A percentile compares a stretch with the other conserved stretches of the same genome.
Evolutionary conservation across 2,888 invertebrate species (phyloP).

Genomic region (Sussaba pulchella): DNA sequence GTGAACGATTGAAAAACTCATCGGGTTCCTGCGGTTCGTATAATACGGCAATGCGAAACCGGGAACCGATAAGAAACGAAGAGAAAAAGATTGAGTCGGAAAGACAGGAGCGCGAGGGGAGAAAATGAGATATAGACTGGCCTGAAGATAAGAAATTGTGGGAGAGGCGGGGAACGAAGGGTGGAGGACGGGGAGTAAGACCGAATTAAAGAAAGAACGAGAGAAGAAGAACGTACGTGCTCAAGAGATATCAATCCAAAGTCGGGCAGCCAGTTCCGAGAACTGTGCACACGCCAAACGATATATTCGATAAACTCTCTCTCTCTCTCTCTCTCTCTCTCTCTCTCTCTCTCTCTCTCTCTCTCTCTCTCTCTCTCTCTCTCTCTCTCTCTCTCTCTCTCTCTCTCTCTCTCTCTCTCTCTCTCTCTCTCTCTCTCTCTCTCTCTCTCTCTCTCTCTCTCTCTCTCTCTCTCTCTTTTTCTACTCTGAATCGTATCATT

Average conservation of each 20-base stretch:
- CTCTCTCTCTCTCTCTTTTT: no score
- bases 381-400: neutral
- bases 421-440: no score
- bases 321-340: neutral
- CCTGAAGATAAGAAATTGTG: constrained; percentile 56
- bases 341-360: neutral
- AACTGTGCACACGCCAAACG: constrained; percentile 58
- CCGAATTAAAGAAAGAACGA: constrained; percentile 50
- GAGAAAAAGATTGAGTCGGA: constrained; percentile 35
- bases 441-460: no score
- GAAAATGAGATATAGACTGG: constrained; percentile 45
- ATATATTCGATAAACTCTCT: constrained; percentile 55
- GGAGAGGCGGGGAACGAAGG: neutral
- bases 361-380: neutral
- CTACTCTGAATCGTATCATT: constrained; percentile 65
- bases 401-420: no score
- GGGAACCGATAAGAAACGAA: constrained; percentile 38
- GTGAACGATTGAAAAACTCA: constrained; percentile 55
- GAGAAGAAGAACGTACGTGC: constrained; percentile 44
- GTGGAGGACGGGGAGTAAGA: constrained; percentile 33
- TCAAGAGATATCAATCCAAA: constrained; percentile 64
- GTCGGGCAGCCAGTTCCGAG: constrained; percentile 53
- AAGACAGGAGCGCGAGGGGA: constrained; percentile 14
- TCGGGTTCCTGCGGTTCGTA: constrained; percentile 53
- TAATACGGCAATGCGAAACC: constrained; percentile 58